Conservation (phyloP, 2,113 vertebrate genomes). For the Gymnorhina tibicen region DNA sequence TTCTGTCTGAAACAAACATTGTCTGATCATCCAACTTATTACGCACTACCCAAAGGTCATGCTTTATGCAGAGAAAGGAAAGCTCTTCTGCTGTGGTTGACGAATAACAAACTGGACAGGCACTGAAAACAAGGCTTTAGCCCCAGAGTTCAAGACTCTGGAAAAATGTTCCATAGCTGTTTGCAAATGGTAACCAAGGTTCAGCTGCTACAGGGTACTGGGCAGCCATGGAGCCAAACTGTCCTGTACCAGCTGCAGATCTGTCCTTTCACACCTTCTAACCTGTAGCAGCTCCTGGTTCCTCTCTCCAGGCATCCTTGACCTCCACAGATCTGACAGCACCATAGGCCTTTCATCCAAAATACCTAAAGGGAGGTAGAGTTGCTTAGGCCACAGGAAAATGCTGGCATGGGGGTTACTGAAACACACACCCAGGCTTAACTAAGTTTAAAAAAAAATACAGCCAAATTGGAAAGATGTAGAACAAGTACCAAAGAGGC, state of each 20-base stretch:
- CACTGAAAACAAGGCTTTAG: background rate
- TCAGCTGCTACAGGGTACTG: background rate
- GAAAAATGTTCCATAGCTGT: background rate
- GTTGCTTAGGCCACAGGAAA: background rate
- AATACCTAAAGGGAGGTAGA: background rate
- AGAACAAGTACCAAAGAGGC: background rate
- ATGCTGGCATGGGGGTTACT: background rate
- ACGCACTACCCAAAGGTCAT: conserved; percentile 41
- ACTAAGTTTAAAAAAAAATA: background rate
- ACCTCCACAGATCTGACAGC: background rate
- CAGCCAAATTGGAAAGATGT: background rate
- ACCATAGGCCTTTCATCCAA: background rate
- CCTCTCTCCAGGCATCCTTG: background rate
- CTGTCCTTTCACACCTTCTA: background rate
- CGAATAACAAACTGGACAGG: background rate
- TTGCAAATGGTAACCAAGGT: background rate
- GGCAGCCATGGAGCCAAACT: background rate
- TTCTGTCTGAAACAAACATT: conserved; percentile 50
- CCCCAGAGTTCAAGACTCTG: background rate
- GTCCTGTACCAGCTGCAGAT: background rate
- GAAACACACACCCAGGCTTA: background rate
- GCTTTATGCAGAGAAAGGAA: conserved; percentile 10
- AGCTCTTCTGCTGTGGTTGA: background rate
- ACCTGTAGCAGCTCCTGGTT: background rate
- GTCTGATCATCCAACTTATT: conserved; percentile 35